phyloP scores from a whole-genome alignment of 2,113 vertebrate species.

The Psammodynastes pulverulentus region DNA sequence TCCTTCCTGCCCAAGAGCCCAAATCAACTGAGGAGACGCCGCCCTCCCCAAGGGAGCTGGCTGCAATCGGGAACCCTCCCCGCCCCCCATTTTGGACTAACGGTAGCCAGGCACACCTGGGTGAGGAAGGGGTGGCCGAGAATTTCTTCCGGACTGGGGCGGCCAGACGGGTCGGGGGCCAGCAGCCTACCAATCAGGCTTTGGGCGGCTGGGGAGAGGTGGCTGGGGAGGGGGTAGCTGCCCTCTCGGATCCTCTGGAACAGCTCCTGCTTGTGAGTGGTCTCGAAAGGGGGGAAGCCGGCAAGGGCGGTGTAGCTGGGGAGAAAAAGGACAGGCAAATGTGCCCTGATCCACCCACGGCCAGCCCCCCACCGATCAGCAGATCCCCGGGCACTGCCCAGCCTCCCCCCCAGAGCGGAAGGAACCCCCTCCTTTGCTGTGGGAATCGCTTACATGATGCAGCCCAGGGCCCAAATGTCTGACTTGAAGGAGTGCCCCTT shows the following conservation, averaged over 20 bases:
- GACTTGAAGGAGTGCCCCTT: constrained; percentile 64
- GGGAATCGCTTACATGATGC: constrained; percentile 52
- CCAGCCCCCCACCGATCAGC: neutral
- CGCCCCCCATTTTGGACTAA: accelerated
- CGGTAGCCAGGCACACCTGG: constrained; percentile 44
- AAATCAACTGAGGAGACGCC: neutral
- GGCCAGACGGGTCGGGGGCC: constrained; percentile 13
- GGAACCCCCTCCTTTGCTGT: neutral
- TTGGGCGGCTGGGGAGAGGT: constrained; percentile 26
- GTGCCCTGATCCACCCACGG: neutral
- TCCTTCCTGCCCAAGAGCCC: neutral
- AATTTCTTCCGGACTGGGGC: constrained; percentile 51
- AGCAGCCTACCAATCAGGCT: constrained; percentile 60
- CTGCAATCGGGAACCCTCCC: no score
- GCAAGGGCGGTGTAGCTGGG: constrained; percentile 62
- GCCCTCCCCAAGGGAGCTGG: neutral
- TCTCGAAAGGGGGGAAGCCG: constrained; percentile 60
- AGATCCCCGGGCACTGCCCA: neutral
- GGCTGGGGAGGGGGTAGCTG: constrained; percentile 10
- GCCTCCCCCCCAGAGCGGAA: neutral
- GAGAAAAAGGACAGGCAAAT: accelerated
- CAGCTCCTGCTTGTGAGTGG: constrained; percentile 41
- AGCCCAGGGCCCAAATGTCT: constrained; percentile 71
- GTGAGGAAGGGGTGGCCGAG: constrained; percentile 65
- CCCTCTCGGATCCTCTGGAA: constrained; percentile 44